Evolutionary conservation across 2,797 vertebrate species (phyloP), one percentile per base, ranked within the genome.

Genomic region (Chiroxiphia lanceolata): DNA sequence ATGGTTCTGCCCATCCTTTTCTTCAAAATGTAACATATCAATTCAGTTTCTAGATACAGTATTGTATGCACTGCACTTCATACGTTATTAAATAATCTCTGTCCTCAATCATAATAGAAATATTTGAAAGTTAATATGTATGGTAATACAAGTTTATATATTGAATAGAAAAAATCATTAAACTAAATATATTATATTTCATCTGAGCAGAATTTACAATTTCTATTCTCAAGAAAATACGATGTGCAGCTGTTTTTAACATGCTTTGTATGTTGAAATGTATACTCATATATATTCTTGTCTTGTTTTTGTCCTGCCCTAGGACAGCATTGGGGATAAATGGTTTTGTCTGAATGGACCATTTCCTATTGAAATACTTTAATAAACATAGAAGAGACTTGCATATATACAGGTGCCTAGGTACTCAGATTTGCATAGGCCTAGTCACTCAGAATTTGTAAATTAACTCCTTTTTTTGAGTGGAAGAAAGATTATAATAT

Each of bases 351-450:
- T 82, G 36, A 83, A 81, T 38, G 36, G 19, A 21, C 44, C 9
- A 38, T 83, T 90, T 96, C 92, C 89, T 95, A 14, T 77, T 81
- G 61, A 91, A 92, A 80, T 71, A 81, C 51, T 89, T 82, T 42
- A 64, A 53, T 64, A 93, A 92, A 92, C 23, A 50, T 26, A 64
- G 56, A 56, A 44, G 53, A 78, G 47, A 67, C 59, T 72, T 78
- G 31, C 18, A 20, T 45, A 48, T 59, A 33, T 76, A 36, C 33
- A 42, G 54, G 15, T 16, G 9, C 33, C 42, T 68, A 36, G 48
- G 19, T 75, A 56, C 38, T 87, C 15, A 7, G 60, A 64, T 93
- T 83, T 95, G 45, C 22, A 42, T 57, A 36, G 23, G 45, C 53
- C 64, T 75, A 89, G 29, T 50, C 26, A 60, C n/a, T 61, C 26